Evolutionary conservation across 2,113 vertebrate genomes (phyloP), one percentile per base, ranked within the genome.

Genomic region (Manacus vitellinus): DNA sequence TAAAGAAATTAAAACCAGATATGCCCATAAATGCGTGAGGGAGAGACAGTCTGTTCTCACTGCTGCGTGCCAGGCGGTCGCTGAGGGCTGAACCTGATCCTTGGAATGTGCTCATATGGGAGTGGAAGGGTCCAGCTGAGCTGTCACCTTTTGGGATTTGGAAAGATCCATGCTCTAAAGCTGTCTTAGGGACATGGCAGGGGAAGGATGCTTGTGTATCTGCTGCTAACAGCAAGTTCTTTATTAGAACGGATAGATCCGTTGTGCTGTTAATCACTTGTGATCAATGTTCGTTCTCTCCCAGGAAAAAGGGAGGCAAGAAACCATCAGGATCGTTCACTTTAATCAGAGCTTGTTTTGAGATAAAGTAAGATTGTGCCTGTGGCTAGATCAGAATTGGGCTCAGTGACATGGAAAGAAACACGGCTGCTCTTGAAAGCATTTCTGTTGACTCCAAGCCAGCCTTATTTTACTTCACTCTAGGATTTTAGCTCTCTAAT

Each of bases 331-430:
- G 86, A 95, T 92, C 3, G 3, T 77, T 96, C 92, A 65, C 74
- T 95, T 66, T 86, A 89, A 96, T 95, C 56, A 61, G 76, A 78
- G 56, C 65, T 95, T 68, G 72, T 78, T 91, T 74, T 72, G 84
- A 94, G 86, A 96, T 66, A 81, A 91, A 93, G 35, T 86, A 58
- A 94, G 92, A 94, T 89, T 92, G 24, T 87, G 94, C 92, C 93
- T 87, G 73, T 92, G 93, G 87, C 86, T 96, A 94, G 56, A 91
- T 91, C 80, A 89, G 86, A 88, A 73, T 83, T 95, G 61, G 86
- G 78, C 33, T 47, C 76, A 92, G 65, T 91, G 76, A 91, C 56
- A 33, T 61, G 79, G 88, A 94, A 95, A 92, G 87, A 88, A 93
- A 78, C 51, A 55, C 1, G 5, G 12, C 61, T 94, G 71, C 47